These are phyloP conservation scores for Acanthurus lineatus DNA, from an alignment of 2,797 vertebrate genomes.

Conservation along the genomic window DNA sequence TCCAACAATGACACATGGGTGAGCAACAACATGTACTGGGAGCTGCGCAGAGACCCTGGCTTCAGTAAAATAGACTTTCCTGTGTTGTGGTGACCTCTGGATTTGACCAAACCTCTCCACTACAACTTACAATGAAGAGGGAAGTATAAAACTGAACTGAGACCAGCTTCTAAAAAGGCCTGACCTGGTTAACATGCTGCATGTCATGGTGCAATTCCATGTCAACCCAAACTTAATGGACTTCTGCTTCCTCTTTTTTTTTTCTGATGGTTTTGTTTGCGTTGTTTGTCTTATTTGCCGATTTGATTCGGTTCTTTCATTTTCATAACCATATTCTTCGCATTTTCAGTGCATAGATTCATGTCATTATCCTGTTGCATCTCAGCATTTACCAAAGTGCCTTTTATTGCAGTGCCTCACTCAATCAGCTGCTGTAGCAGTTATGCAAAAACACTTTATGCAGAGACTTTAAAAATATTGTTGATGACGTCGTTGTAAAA, in stretches of 20 bases:
- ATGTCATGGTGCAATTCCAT: constrained; percentile 52
- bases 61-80: constrained; percentile 92
- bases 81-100: constrained; percentile 90
- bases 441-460: constrained; percentile 63
- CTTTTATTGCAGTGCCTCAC: constrained; percentile 75
- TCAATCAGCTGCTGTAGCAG: constrained; percentile 62
- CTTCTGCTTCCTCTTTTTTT: constrained; percentile 57
- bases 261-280: constrained; percentile 20
- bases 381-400: constrained; percentile 76
- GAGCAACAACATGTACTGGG: constrained; percentile 93
- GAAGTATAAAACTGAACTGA: constrained; percentile 51
- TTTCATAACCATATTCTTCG: constrained; percentile 28
- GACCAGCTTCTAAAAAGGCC: constrained; percentile 14
- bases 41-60: constrained; percentile 90
- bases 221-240: constrained; percentile 44
- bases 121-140: neutral
- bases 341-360: constrained; percentile 24
- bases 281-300: constrained; percentile 15
- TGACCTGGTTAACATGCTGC: constrained; percentile 33
- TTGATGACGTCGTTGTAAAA: constrained; percentile 27
- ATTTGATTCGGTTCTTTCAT: constrained; percentile 9
- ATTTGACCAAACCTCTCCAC: constrained; percentile 14
- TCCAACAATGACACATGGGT: constrained; percentile 92
- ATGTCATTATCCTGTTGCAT: constrained; percentile 44
- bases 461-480: constrained; percentile 27